These are phyloP conservation scores for Callinectes sapidus DNA, from an alignment of 2,888 invertebrate genomes.

Conservation along the genomic window DNA sequence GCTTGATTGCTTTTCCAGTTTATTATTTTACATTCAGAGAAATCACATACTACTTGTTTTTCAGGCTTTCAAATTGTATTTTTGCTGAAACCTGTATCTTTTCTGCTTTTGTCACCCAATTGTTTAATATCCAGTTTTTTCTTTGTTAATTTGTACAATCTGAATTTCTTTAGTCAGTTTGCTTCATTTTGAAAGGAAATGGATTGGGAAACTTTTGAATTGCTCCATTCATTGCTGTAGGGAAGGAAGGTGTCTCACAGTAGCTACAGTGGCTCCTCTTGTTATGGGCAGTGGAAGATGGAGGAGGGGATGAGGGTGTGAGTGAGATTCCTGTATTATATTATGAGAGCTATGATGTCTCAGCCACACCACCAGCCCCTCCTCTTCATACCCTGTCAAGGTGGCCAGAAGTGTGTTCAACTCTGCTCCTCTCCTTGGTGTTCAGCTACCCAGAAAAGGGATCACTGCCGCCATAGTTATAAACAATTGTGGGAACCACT, in stretches of 20 bases:
- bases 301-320: slow-evolving; percentile 57
- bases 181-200: slow-evolving; percentile 16
- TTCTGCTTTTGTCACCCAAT: slow-evolving; percentile 31
- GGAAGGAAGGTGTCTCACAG: slow-evolving; percentile 31
- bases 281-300: slow-evolving; percentile 41
- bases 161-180: background rate
- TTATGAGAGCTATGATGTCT: slow-evolving; percentile 57
- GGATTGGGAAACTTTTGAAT: background rate
- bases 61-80: slow-evolving; percentile 37
- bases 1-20: slow-evolving; percentile 55
- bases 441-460: slow-evolving; percentile 31
- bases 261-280: slow-evolving; percentile 40
- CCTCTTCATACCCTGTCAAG: slow-evolving; percentile 49
- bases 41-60: slow-evolving; percentile 9
- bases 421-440: slow-evolving; percentile 22
- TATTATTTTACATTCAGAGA: slow-evolving; percentile 27
- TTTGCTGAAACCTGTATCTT: slow-evolving; percentile 16
- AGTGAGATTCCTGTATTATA: slow-evolving; percentile 61
- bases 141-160: background rate
- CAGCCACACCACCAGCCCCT: slow-evolving; percentile 46
- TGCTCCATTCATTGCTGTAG: slow-evolving; percentile 22
- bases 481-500: slow-evolving; percentile 23
- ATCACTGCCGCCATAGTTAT: slow-evolving; percentile 25
- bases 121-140: background rate
- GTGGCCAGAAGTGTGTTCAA: slow-evolving; percentile 40